These are phyloP conservation scores for Sebastes cheni DNA, from an alignment of 2,797 vertebrate species.

Conservation along the genomic window DNA sequence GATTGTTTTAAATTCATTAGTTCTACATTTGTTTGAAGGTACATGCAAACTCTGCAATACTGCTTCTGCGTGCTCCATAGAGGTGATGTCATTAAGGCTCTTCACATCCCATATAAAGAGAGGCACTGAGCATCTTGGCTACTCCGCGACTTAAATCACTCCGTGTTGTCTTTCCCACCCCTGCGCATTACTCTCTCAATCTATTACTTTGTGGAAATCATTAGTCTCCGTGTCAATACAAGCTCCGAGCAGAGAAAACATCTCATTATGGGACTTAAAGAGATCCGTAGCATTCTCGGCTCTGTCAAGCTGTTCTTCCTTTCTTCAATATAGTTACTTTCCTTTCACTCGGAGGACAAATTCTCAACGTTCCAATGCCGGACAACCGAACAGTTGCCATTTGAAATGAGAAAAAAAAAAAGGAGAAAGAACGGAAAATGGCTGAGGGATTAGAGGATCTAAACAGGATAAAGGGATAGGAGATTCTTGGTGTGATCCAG, in stretches of 20 bases:
- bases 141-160: slow-evolving; percentile 64
- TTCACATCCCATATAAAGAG: slow-evolving; percentile 54
- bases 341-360: slow-evolving; percentile 76
- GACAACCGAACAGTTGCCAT: slow-evolving; percentile 84
- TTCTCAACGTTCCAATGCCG: slow-evolving; percentile 82
- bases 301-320: slow-evolving; percentile 78
- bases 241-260: slow-evolving; percentile 79
- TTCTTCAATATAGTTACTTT: slow-evolving; percentile 81
- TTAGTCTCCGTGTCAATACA: slow-evolving; percentile 80
- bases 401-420: slow-evolving; percentile 73
- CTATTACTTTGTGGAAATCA: slow-evolving; percentile 81
- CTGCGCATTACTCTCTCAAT: slow-evolving; percentile 72
- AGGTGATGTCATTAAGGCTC: slow-evolving; percentile 49
- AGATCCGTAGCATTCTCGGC: slow-evolving; percentile 82
- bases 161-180: slow-evolving; percentile 77
- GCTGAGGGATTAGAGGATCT: slow-evolving; percentile 83
- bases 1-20: background rate
- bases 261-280: slow-evolving; percentile 83
- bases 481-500: slow-evolving; percentile 85
- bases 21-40: background rate
- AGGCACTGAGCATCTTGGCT: slow-evolving; percentile 63
- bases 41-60: slow-evolving; percentile 8
- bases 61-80: slow-evolving; percentile 25
- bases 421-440: slow-evolving; percentile 78
- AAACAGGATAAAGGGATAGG: slow-evolving; percentile 82